Percentiles rank a stretch among this genome's conserved stretches.
These are phyloP conservation scores for Calephelis perditalis DNA, from an alignment of 2,888 invertebrate species.

Conservation along the genomic window DNA sequence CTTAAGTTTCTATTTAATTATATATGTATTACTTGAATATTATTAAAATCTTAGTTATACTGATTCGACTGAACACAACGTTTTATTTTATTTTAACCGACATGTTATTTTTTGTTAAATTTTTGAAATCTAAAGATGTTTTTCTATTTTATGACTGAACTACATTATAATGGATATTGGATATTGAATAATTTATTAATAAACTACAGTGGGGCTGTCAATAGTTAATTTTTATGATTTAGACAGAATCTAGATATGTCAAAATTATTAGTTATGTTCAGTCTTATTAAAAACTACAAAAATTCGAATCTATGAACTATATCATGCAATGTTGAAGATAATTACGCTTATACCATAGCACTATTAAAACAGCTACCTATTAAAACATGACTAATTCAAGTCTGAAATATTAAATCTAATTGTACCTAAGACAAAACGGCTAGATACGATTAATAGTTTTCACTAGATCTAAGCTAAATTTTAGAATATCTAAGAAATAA, in stretches of 20 bases:
- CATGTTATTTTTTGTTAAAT: no score
- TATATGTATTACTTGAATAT: conserved; percentile 34
- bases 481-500: conserved; percentile 5
- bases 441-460: not conserved
- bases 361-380: conserved; percentile 27
- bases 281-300: conserved; percentile 52
- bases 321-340: conserved; percentile 51
- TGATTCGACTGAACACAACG: conserved; percentile 48
- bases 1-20: conserved; percentile 47
- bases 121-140: no score
- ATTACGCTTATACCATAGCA: conserved; percentile 27
- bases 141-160: no score
- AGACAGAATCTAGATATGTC: no score
- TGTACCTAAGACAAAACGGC: conserved; percentile 16
- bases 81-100: conserved; percentile 7
- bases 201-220: no score
- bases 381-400: conserved; percentile 9
- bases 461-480: not conserved
- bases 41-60: conserved; percentile 43
- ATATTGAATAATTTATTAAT: not conserved
- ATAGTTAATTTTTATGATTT: no score
- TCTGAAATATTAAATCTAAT: conserved; percentile 18
- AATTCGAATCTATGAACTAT: conserved; percentile 58
- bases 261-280: conserved; percentile 36
- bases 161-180: no score